Evolutionary conservation across 1,140 invertebrate species (phyloP), one percentile per base, ranked within the genome.

Genomic region (Hylaeus volcanicus): DNA sequence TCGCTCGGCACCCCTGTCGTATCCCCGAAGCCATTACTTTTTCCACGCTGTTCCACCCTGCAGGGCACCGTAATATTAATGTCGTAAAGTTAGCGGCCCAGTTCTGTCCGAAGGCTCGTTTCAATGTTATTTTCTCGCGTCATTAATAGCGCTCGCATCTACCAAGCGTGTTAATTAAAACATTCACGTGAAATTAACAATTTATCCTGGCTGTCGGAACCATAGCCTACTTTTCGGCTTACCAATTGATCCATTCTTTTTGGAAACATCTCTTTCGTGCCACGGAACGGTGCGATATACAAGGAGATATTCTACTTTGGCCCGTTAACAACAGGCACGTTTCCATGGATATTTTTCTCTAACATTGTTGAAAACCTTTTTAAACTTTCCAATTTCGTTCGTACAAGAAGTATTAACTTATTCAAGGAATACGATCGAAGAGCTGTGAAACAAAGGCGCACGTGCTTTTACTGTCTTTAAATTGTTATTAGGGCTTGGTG

Each of bases 41-140:
- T 73, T 79, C 70, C 76, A 56, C 66, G 53, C n/a, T 43, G 58
- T 72, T 63, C 51, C 48, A 78, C 60, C 39, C 69, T 55, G 76
- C 58, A 53, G 76, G 69, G n/a, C 69, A 56, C 37, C 76, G 69
- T 53, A 69, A 81, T 69, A 77, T 81, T 77, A 81, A 74, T 71
- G 74, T 41, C 75, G 55, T 69, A 61, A 82, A 81, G 73, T 81
- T 76, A 76, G 79, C 51, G 51, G 51, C 65, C 79, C 66, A 81
- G 26, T 81, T 81, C 74, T 80, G 72, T 60, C 64, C 37, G 75
- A 65, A 55, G 39, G 55, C 66, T 79, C 75, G 37, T 43, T 15
- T 51, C 74, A 4, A 15, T 69, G 68, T 66, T 82, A 79, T 65
- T 79, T 56, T 51, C 66, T 8, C 68, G 75, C 41, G 74, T 69